Evolutionary conservation across 2,113 vertebrate species (phyloP).

Genomic region (Poeciliopsis prolifica): DNA sequence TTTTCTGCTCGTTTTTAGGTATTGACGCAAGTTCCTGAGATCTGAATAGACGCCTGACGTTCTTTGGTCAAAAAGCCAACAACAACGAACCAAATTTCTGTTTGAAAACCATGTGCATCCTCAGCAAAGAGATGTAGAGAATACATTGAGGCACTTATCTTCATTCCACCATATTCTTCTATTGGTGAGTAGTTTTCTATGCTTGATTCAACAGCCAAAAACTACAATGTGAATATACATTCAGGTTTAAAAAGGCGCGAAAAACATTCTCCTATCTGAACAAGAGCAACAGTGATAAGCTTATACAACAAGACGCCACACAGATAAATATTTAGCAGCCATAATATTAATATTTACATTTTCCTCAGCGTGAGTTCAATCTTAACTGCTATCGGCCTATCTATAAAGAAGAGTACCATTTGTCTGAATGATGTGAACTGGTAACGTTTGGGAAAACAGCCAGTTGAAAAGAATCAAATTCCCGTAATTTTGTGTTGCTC

Average conservation of each 20-base stretch:
- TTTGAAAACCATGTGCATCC: background rate
- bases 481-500: too few relatives aligned
- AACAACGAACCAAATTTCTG: background rate
- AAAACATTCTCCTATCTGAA: background rate
- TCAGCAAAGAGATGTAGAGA: background rate
- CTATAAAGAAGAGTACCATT: background rate
- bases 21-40: background rate
- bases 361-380: background rate
- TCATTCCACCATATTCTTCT: background rate
- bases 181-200: background rate
- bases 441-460: background rate
- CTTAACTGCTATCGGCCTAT: background rate
- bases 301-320: background rate
- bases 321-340: background rate
- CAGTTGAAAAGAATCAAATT: background rate
- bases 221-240: background rate
- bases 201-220: background rate
- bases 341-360: background rate
- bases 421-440: background rate
- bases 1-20: background rate
- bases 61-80: background rate
- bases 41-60: background rate
- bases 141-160: background rate
- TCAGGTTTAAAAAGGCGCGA: background rate
- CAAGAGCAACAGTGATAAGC: background rate